Percentiles rank a stretch among this genome's conserved stretches.
Conservation (phyloP, 2,113 vertebrate genomes). For the Grallaria varia region DNA sequence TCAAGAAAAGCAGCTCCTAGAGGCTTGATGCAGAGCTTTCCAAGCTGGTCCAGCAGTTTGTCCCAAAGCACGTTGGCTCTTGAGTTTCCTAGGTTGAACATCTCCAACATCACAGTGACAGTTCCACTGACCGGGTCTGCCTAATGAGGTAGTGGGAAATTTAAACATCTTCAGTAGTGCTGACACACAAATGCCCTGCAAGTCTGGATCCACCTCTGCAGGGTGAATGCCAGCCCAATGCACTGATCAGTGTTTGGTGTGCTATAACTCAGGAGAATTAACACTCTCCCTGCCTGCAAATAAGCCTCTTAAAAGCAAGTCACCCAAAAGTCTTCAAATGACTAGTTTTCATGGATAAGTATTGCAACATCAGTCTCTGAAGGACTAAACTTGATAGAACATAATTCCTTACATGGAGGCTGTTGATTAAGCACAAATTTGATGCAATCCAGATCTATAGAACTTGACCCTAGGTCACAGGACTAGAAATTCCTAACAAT, state of each 20-base stretch:
- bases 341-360: background rate
- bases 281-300: background rate
- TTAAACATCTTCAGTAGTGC: background rate
- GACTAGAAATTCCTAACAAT: background rate
- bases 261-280: background rate
- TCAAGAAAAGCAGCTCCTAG: background rate
- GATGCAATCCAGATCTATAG: background rate
- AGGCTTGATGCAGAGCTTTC: background rate
- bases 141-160: background rate
- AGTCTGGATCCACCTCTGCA: background rate
- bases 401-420: background rate
- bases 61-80: background rate
- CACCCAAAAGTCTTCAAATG: background rate
- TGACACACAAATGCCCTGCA: background rate
- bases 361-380: background rate
- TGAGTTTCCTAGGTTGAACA: background rate
- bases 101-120: background rate
- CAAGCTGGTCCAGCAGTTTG: background rate
- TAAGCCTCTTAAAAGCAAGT: background rate
- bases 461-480: background rate
- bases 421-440: background rate
- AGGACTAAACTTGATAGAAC: background rate
- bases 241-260: accelerated
- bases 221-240: background rate
- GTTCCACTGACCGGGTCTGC: background rate